Percentiles rank a stretch among this genome's conserved stretches.
Evolutionary conservation across 2,888 invertebrate species (phyloP).

Genomic region (Chymomyza procnemis): DNA sequence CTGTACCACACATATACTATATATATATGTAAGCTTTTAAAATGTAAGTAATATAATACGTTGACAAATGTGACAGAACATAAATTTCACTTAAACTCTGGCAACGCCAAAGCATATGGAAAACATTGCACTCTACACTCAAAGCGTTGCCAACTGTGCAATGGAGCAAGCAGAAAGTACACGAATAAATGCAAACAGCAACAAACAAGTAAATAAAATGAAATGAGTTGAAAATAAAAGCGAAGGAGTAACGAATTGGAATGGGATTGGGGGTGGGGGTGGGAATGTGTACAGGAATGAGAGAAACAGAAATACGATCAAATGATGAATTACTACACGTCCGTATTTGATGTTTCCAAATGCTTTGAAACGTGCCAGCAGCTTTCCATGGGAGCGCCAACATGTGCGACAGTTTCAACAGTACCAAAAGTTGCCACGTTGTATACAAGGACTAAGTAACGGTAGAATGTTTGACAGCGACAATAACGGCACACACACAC

Average conservation of each 20-base stretch:
- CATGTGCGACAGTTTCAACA: slow-evolving; percentile 29
- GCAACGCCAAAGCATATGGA: not conserved
- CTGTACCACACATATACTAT: no score
- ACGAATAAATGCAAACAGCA: not conserved
- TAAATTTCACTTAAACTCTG: not conserved
- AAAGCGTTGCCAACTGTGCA: not conserved
- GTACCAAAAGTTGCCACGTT: slow-evolving; percentile 25
- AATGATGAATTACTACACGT: slow-evolving; percentile 54
- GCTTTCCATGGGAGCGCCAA: slow-evolving; percentile 34
- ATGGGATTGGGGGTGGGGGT: no score
- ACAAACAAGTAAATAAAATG: slow-evolving; percentile 1
- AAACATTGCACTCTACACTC: not conserved
- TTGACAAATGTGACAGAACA: not conserved
- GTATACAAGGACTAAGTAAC: not conserved
- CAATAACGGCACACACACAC: not conserved
- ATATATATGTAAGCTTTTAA: not conserved
- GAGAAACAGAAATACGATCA: slow-evolving; percentile 37
- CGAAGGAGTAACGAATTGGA: not conserved
- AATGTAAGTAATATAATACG: not conserved
- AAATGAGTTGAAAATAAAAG: not conserved
- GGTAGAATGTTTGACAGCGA: not conserved
- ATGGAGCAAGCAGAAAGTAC: not conserved
- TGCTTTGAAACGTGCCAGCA: slow-evolving; percentile 18
- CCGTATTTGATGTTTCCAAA: slow-evolving; percentile 40
- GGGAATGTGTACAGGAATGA: not conserved